phyloP scores from a whole-genome alignment of 2,888 invertebrate genomes.

The Dasypolia templi region DNA sequence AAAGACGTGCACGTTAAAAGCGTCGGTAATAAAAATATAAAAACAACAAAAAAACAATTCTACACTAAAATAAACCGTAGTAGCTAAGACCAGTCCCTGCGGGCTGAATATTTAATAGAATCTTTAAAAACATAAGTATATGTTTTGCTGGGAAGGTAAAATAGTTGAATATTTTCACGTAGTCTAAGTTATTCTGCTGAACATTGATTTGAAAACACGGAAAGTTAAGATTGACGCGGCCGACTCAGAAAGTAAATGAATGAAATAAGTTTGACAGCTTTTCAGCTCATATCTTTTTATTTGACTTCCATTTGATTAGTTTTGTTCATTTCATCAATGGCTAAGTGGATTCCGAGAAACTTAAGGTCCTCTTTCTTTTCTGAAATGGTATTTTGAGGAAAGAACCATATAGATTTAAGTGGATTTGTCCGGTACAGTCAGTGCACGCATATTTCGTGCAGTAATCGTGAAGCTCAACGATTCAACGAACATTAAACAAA shows the following conservation, averaged over 20 bases:
- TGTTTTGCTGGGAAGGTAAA: neutral
- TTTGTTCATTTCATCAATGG: neutral
- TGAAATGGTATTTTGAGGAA: neutral
- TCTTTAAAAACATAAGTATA: neutral
- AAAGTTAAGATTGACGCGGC: conserved; percentile 21
- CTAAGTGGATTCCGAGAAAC: neutral
- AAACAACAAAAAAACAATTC: too few species aligned
- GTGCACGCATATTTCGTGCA: too few species aligned
- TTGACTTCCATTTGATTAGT: conserved; percentile 19
- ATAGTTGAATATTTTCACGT: neutral
- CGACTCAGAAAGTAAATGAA: conserved; percentile 15
- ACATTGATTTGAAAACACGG: conserved; percentile 25
- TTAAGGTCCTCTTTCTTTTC: too few species aligned
- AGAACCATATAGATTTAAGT: too few species aligned
- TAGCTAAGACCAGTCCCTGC: too few species aligned
- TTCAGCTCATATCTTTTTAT: conserved; percentile 17
- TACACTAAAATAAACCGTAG: too few species aligned
- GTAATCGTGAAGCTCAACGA: too few species aligned
- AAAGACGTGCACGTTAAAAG: too few species aligned
- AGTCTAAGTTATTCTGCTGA: conserved; percentile 4
- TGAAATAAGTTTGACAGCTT: conserved; percentile 26
- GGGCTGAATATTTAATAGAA: neutral
- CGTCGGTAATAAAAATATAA: too few species aligned
- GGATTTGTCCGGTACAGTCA: too few species aligned
- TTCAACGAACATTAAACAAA: too few species aligned